Evolutionary conservation across 2,113 vertebrate genomes (phyloP).

Genomic region (Clarias macrocephalus): DNA sequence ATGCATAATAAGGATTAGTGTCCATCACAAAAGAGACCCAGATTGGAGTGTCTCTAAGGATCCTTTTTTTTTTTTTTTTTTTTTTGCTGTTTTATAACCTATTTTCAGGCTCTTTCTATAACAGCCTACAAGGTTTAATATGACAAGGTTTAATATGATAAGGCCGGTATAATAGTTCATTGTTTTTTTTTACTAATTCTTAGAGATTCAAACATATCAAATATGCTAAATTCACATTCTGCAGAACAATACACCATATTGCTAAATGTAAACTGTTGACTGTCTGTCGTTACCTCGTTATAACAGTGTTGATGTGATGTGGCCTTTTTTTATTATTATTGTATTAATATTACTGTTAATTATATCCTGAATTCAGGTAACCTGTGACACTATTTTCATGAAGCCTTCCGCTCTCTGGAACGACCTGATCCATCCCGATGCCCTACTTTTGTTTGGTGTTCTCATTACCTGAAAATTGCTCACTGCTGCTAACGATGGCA

Average conservation of each 20-base stretch:
- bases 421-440: neutral
- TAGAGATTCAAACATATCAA: neutral
- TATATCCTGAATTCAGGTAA: neutral
- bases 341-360: neutral
- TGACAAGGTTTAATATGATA: neutral
- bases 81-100: slow-evolving; percentile 9
- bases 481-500: neutral
- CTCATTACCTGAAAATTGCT: neutral
- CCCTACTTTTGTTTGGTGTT: neutral
- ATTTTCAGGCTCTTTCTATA: slow-evolving; percentile 1
- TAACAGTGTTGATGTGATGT: neutral
- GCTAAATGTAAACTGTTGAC: neutral
- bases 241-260: neutral
- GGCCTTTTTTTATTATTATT: neutral
- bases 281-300: neutral
- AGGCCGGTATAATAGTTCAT: neutral
- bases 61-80: neutral
- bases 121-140: neutral
- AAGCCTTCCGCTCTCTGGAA: neutral
- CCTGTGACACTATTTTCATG: neutral
- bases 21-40: slow-evolving; percentile 8
- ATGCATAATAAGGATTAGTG: neutral
- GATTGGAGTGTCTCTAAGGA: slow-evolving; percentile 30
- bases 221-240: neutral
- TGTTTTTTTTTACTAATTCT: neutral